A percentile compares a stretch with the other conserved stretches of the same genome.
These are phyloP conservation scores for Syrphus vitripennis DNA, from an alignment of 2,888 invertebrate genomes.

Conservation along the genomic window DNA sequence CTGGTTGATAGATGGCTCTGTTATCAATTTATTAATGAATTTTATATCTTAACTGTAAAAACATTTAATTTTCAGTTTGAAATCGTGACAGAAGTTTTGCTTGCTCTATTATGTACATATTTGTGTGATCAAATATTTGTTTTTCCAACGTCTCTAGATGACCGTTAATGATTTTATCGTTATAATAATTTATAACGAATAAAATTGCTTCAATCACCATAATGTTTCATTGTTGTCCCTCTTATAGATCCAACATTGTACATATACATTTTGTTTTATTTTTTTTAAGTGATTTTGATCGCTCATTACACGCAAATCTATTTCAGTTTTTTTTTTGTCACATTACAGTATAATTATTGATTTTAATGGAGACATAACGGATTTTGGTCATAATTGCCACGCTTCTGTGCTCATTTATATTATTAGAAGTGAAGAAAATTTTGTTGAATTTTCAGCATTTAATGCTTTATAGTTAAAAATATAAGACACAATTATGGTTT, in stretches of 20 bases:
- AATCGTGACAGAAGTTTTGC: no score
- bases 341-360: slow-evolving; percentile 54
- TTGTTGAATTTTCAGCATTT: not conserved
- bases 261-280: not conserved
- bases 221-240: not conserved
- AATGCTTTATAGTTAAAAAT: not conserved
- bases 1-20: no score
- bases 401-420: not conserved
- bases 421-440: not conserved
- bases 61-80: no score
- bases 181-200: not conserved
- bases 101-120: no score
- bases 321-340: slow-evolving; percentile 15
- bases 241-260: not conserved
- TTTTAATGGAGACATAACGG: slow-evolving; percentile 59
- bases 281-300: slow-evolving; percentile 42
- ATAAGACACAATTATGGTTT: not conserved
- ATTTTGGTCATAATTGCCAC: slow-evolving; percentile 16
- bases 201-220: not conserved
- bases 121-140: not conserved
- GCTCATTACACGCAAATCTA: slow-evolving; percentile 59
- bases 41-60: no score
- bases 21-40: no score
- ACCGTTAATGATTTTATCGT: not conserved
- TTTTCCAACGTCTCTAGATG: not conserved